These are phyloP conservation scores for Anthophora plumipes DNA, from an alignment of 2,888 invertebrate species.

Conservation along the genomic window DNA sequence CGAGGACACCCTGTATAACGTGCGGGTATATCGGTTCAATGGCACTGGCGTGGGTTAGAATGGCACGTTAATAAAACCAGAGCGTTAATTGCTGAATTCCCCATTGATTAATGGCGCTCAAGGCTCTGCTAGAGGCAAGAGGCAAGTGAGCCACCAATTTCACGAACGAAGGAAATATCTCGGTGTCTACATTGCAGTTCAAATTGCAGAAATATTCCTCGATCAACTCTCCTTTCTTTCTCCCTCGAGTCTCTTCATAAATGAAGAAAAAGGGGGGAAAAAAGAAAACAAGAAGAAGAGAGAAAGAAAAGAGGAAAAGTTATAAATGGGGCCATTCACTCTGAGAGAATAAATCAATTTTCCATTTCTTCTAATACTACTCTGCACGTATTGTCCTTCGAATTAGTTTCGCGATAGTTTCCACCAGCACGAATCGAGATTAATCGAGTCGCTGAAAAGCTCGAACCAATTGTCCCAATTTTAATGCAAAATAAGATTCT, in stretches of 20 bases:
- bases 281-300: too few relatives aligned
- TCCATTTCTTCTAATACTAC: too few relatives aligned
- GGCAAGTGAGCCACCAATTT: constrained; percentile 60
- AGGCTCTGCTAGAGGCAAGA: constrained; percentile 27
- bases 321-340: too few relatives aligned
- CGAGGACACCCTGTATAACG: constrained; percentile 6
- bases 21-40: constrained; percentile 1
- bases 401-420: too few relatives aligned
- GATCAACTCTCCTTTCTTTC: background rate
- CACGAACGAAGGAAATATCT: constrained; percentile 50
- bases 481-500: too few relatives aligned
- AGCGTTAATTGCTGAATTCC: constrained; percentile 71
- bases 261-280: too few relatives aligned
- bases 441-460: too few relatives aligned
- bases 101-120: constrained; percentile 68
- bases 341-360: too few relatives aligned
- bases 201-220: constrained; percentile 44
- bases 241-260: background rate
- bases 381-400: too few relatives aligned
- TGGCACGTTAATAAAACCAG: constrained; percentile 68
- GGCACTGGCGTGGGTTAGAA: constrained; percentile 27
- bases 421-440: too few relatives aligned
- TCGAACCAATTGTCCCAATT: too few relatives aligned
- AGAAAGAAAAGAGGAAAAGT: too few relatives aligned
- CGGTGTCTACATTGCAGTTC: constrained; percentile 32